Percentiles rank a stretch among this genome's conserved stretches.
phyloP scores from a whole-genome alignment of 2,113 vertebrate species.

The Chunga burmeisteri region DNA sequence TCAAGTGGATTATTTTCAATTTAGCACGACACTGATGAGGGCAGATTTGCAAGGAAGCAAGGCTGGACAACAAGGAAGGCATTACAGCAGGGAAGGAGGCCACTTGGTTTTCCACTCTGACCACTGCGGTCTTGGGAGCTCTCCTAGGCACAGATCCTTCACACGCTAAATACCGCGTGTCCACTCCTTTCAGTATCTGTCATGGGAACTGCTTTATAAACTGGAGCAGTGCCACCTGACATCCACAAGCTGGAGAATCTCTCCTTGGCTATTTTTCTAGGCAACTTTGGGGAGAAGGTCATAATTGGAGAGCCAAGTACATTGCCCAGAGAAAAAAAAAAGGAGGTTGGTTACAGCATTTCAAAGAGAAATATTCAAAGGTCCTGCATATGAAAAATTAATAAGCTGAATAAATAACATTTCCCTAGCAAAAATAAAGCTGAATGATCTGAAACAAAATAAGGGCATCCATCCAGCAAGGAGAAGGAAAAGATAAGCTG shows the following conservation, averaged over 20 bases:
- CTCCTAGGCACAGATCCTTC: background rate
- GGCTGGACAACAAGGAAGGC: background rate
- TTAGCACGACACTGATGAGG: background rate
- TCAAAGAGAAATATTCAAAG: constrained; percentile 37
- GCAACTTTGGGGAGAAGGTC: background rate
- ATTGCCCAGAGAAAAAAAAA: background rate
- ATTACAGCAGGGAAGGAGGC: background rate
- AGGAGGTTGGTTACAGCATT: background rate
- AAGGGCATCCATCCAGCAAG: constrained; percentile 1
- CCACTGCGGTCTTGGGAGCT: background rate
- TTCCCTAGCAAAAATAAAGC: constrained; percentile 20
- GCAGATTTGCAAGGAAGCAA: background rate
- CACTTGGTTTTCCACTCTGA: background rate
- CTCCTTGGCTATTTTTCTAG: background rate
- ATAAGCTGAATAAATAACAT: constrained; percentile 47
- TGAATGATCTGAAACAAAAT: constrained; percentile 16
- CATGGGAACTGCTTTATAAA: background rate
- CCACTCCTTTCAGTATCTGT: background rate
- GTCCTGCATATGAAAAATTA: constrained; percentile 33
- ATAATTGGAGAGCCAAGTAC: background rate
- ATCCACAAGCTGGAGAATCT: fast-evolving
- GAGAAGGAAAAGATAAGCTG: constrained; percentile 31
- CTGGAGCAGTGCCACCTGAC: background rate
- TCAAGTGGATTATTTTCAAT: background rate
- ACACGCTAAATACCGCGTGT: fast-evolving